A percentile compares a stretch with the other conserved stretches of the same genome.
phyloP scores from a whole-genome alignment of 2,797 vertebrate genomes.

The Nasua narica region DNA sequence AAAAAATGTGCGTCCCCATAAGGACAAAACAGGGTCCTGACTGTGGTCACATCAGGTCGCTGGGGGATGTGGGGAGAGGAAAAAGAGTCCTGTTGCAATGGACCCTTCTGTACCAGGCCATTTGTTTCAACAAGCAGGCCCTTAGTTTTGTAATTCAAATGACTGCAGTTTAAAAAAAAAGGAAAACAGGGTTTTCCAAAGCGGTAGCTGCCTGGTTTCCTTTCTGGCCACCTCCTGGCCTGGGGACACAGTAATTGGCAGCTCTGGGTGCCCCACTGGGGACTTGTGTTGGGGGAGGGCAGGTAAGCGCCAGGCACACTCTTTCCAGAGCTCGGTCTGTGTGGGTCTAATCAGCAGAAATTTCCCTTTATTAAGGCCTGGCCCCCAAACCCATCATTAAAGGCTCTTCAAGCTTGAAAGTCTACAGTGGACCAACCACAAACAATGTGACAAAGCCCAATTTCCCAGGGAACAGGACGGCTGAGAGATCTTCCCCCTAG shows the following conservation, averaged over 20 bases:
- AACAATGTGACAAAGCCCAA: background rate
- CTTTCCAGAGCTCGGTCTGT: background rate
- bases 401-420: background rate
- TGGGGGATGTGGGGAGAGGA: background rate
- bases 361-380: constrained; percentile 25
- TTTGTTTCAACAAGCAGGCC: background rate
- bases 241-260: background rate
- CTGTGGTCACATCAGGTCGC: background rate
- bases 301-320: background rate
- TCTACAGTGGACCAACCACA: background rate
- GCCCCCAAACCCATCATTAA: background rate
- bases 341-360: background rate
- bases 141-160: constrained; percentile 42
- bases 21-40: background rate
- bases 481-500: background rate
- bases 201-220: background rate
- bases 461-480: background rate
- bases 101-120: background rate
- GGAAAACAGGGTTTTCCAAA: constrained; percentile 41
- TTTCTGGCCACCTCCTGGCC: background rate
- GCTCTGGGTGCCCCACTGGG: background rate
- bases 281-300: accelerated
- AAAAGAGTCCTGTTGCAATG: background rate
- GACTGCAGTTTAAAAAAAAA: constrained; percentile 29
- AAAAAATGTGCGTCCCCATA: background rate